phyloP scores from a whole-genome alignment of 2,113 vertebrate genomes.

The Ceyx cyanopectus region DNA sequence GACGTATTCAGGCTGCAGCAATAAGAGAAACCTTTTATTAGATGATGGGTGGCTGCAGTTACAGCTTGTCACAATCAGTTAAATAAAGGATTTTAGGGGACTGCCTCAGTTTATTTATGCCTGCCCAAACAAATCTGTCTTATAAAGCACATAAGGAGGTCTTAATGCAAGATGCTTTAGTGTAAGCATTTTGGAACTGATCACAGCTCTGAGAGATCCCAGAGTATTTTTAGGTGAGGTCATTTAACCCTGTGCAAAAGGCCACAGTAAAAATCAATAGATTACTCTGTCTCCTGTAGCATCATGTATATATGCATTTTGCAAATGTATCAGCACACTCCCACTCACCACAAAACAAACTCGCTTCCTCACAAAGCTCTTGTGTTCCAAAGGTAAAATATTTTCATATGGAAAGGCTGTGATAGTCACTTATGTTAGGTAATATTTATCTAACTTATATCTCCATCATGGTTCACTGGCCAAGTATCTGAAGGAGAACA shows the following conservation, averaged over 20 bases:
- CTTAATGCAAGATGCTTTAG: background rate
- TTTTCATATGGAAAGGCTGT: background rate
- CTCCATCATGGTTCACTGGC: background rate
- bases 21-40: background rate
- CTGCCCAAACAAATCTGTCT: background rate
- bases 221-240: background rate
- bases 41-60: background rate
- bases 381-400: background rate
- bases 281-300: background rate
- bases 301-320: background rate
- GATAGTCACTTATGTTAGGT: background rate
- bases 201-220: background rate
- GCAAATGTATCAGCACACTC: background rate
- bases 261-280: background rate
- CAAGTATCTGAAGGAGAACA: background rate
- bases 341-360: background rate
- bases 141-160: background rate
- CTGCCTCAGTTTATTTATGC: background rate
- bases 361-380: background rate
- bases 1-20: background rate
- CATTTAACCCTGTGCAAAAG: background rate
- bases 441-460: background rate
- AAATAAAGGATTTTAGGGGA: slow-evolving; percentile 5
- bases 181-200: background rate
- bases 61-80: background rate